A percentile compares a stretch with the other conserved stretches of the same genome.
Evolutionary conservation across 2,888 invertebrate species (phyloP).

Genomic region (Thalpophila matura): DNA sequence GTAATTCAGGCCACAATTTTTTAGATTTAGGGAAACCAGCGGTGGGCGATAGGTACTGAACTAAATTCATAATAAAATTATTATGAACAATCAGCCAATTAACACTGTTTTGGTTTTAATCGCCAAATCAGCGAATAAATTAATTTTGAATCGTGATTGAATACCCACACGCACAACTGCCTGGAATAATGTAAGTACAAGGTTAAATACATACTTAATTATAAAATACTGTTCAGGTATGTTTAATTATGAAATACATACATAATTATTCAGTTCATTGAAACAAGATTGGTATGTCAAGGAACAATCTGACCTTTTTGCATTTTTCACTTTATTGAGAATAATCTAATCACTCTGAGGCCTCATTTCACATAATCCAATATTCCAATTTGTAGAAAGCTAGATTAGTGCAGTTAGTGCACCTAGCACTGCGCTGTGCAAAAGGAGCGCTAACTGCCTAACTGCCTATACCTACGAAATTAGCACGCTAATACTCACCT

Average conservation of each 20-base stretch:
- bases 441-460: no score
- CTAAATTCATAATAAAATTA: no score
- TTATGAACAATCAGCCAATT: not conserved
- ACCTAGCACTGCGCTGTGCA: no score
- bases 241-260: conserved; percentile 2
- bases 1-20: no score
- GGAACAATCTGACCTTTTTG: not conserved
- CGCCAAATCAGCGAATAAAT: not conserved
- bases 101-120: not conserved
- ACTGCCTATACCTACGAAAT: no score
- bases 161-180: conserved; percentile 5
- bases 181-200: conserved; percentile 8
- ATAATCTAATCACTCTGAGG: not conserved
- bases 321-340: not conserved
- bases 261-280: conserved; percentile 2
- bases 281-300: conserved; percentile 4
- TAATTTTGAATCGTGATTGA: conserved; percentile 1
- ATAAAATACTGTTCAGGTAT: not conserved
- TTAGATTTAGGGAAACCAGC: no score
- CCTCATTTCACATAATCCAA: no score
- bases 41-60: no score
- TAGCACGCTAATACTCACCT: no score
- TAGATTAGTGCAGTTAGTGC: no score
- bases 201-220: conserved; percentile 17
- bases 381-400: no score